Evolutionary conservation across 2,797 vertebrate genomes (phyloP).

Genomic region (Clarias pachynema): DNA sequence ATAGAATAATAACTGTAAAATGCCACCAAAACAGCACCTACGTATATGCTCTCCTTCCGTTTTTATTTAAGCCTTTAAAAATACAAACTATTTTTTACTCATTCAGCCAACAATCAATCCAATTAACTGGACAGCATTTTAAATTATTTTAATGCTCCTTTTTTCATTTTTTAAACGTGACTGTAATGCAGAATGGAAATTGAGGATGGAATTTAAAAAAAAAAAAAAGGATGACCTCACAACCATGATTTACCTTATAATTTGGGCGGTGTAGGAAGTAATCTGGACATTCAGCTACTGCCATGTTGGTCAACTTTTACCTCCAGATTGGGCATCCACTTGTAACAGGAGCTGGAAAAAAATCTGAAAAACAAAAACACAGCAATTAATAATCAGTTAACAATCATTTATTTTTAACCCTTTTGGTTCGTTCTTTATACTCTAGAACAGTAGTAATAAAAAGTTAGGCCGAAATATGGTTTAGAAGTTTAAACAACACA

Average conservation of each 20-base stretch:
- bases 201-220: neutral
- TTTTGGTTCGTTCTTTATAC: neutral
- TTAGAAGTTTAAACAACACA: neutral
- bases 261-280: conserved; percentile 87
- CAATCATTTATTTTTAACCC: neutral
- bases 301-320: conserved; percentile 71
- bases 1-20: no score
- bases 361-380: neutral
- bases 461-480: neutral
- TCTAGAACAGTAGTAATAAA: neutral
- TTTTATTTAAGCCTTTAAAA: neutral
- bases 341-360: conserved; percentile 53
- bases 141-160: no score
- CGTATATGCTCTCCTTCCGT: neutral
- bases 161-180: no score
- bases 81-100: neutral
- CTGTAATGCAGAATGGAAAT: neutral
- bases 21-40: neutral
- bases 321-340: conserved; percentile 67
- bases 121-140: neutral
- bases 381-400: neutral
- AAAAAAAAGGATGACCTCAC: neutral
- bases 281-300: conserved; percentile 91
- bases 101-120: neutral
- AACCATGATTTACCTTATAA: conserved; percentile 81